phyloP scores from a whole-genome alignment of 92 coral and sea anemone genomes.

The Epizoanthus ramosus region DNA sequence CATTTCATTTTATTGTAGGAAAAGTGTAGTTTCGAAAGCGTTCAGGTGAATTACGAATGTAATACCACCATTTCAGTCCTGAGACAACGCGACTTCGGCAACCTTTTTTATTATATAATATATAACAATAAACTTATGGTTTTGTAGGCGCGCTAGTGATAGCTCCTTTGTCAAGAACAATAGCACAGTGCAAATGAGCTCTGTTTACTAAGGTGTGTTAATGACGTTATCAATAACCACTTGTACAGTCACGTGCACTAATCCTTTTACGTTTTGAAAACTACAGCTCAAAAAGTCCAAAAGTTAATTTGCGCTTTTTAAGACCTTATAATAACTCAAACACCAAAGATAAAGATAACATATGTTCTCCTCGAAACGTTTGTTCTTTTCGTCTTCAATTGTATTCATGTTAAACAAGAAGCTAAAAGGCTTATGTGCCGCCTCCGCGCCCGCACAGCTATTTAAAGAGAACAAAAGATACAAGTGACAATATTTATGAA shows the following conservation, averaged over 20 bases:
- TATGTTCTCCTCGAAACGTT: neutral
- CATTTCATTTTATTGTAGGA: neutral
- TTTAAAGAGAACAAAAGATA: conserved; percentile 8
- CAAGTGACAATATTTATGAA: neutral
- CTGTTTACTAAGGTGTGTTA: neutral
- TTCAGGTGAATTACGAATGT: neutral
- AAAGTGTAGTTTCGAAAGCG: too few species aligned
- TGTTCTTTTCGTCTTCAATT: neutral
- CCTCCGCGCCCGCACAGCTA: neutral
- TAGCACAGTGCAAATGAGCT: neutral
- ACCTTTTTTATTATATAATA: neutral
- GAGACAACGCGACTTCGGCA: neutral
- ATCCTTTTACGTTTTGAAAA: neutral
- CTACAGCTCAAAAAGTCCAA: too few species aligned
- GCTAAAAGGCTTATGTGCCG: neutral
- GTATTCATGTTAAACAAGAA: conserved; percentile 1
- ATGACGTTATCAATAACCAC: neutral
- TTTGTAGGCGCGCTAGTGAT: neutral
- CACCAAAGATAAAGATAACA: neutral
- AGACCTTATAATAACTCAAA: too few species aligned
- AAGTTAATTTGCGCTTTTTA: too few species aligned
- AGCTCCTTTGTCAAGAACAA: neutral
- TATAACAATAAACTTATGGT: neutral
- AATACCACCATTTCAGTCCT: neutral
- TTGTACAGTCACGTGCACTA: neutral